These are phyloP conservation scores for Sebastes hubbsi DNA, from an alignment of 2,797 vertebrate genomes.

Conservation along the genomic window DNA sequence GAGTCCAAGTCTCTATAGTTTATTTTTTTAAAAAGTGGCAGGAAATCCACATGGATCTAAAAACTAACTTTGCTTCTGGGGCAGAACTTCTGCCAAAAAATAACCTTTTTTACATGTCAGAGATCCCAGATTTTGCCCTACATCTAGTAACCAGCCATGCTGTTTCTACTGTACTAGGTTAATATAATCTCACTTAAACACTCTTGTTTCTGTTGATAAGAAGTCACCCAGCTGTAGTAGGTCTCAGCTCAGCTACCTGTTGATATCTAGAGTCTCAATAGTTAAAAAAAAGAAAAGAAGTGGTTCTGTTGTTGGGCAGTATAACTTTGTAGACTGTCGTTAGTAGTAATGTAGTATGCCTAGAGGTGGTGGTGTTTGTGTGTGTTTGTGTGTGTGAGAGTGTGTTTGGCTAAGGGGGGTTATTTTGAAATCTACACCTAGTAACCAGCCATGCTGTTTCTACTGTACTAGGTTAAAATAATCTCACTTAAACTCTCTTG, in stretches of 20 bases:
- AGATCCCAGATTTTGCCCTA: neutral
- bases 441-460: conserved; percentile 25
- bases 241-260: no score
- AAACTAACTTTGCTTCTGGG: neutral
- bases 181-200: no score
- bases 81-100: neutral
- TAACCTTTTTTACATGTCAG: neutral
- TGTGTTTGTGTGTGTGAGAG: neutral
- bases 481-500: neutral
- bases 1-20: conserved; percentile 5
- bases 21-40: neutral
- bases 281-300: neutral
- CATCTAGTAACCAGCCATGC: no score
- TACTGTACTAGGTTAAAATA: neutral
- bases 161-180: no score
- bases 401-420: neutral
- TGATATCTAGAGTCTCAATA: no score
- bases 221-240: no score
- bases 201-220: no score
- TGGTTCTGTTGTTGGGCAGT: neutral
- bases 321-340: conserved; percentile 12
- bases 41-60: conserved; percentile 8
- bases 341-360: neutral
- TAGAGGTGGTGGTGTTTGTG: neutral
- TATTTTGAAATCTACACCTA: conserved; percentile 20